Base-by-base conservation (phyloP, 2,113 vertebrate species). In the Osmerus mordax region DNA sequence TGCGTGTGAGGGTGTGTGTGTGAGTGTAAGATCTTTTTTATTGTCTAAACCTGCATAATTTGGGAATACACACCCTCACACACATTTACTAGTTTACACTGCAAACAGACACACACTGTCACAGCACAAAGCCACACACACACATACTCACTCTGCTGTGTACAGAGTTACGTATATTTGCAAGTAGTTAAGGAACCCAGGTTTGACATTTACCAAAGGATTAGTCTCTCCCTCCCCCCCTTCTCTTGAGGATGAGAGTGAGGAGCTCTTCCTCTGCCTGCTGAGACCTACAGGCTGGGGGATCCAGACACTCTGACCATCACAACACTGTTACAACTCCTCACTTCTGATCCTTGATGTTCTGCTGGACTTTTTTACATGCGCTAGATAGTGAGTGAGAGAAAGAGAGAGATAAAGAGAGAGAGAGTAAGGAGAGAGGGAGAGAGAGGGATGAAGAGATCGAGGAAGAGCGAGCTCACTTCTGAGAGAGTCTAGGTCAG, bases 151-250 rank as follows among this genome's bases (percentile, higher is more conserved):
- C 59, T 59, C 21, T 21, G 56, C 56, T 11, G 19, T n/a, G 56
- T 59, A 61, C 59, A 61, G 6, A 12, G 13, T 25, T 13, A 61
- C 25, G 66, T 71, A 62, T 61, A 64, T 67, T 61, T 11, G 23
- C 3, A 21, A 12, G 1, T 52, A 21, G 61, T 6, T 68, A 59
- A 74, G 70, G 67, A 64, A 14, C 53, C 71, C 15, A 19, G 47
- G 53, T 51, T 61, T 65, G 68, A 78, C 69, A 69, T 80, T 78
- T 72, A 72, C 73, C 64, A 71, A 55, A 53, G 67, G 62, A 73
- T 74, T 68, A 55, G 59, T 29, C 51, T 28, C 19, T 32, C 54
- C 12, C 14, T 14, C 55, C n/a, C 8, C 21, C n/a, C n/a, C n/a
- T n/a, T n/a, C 36, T 41, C 12, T n/a, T 66, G 15, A 14, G 12